Conservation (phyloP, 2,888 invertebrate genomes). For the Hydroisotoma schaefferi region DNA sequence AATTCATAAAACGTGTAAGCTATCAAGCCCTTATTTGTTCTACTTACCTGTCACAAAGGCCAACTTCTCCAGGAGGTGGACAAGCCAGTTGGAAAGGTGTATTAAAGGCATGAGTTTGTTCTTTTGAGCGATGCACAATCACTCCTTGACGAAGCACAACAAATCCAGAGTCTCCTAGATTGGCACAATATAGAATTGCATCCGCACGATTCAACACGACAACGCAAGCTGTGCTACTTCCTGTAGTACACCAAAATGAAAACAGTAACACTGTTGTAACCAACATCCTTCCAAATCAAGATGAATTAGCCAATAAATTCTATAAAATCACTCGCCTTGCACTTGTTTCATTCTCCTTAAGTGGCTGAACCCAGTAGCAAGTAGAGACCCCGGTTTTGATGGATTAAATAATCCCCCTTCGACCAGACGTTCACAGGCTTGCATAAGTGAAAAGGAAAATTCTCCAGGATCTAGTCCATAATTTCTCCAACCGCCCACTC, state of each 20-base stretch:
- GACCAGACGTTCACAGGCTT: slow-evolving; percentile 87
- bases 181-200: slow-evolving; percentile 87
- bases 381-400: slow-evolving; percentile 77
- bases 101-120: slow-evolving; percentile 98
- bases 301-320: background rate
- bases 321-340: slow-evolving; percentile 63
- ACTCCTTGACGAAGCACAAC: slow-evolving; percentile 83
- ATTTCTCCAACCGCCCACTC: slow-evolving; percentile 97
- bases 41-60: slow-evolving; percentile 89
- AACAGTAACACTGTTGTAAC: too few relatives aligned
- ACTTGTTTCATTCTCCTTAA: slow-evolving; percentile 86
- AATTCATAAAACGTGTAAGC: too few relatives aligned
- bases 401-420: slow-evolving; percentile 83
- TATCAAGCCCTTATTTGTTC: too few relatives aligned
- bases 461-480: slow-evolving; percentile 97
- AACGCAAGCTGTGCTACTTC: slow-evolving; percentile 97
- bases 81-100: slow-evolving; percentile 95
- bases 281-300: too few relatives aligned
- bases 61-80: slow-evolving; percentile 86
- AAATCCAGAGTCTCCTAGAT: slow-evolving; percentile 98
- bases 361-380: slow-evolving; percentile 89
- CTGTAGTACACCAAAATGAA: slow-evolving; percentile 56
- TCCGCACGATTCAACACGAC: slow-evolving; percentile 87
- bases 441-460: slow-evolving; percentile 92
- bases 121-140: slow-evolving; percentile 87